These are phyloP conservation scores for Australoheros scitulus DNA, from an alignment of 2,113 vertebrate genomes.

Conservation along the genomic window DNA sequence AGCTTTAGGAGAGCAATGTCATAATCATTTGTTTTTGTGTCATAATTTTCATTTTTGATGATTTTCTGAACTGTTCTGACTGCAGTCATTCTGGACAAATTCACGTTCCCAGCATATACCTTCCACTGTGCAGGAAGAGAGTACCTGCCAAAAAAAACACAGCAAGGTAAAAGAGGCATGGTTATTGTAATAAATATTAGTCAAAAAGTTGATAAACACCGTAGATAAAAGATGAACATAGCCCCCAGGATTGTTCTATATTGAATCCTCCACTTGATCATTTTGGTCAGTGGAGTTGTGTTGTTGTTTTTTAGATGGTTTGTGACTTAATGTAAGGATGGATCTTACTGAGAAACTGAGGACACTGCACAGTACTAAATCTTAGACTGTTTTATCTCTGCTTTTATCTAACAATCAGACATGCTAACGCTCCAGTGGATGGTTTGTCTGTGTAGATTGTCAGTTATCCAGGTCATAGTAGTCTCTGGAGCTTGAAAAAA, in stretches of 20 bases:
- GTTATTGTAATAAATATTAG: neutral
- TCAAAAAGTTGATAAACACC: neutral
- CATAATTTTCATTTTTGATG: slow-evolving; percentile 60
- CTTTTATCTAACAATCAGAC: too few species aligned
- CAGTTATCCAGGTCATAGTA: too few species aligned
- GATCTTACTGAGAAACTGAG: neutral
- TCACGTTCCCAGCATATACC: slow-evolving; percentile 63
- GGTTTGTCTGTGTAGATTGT: too few species aligned
- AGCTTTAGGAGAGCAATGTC: slow-evolving; percentile 80
- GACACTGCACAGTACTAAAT: neutral
- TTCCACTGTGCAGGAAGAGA: slow-evolving; percentile 19
- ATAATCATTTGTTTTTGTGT: slow-evolving; percentile 31
- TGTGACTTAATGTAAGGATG: neutral
- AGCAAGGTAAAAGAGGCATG: neutral
- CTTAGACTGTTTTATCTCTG: neutral
- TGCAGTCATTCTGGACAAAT: fast-evolving
- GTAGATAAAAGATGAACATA: neutral
- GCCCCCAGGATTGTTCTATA: neutral
- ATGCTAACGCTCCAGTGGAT: too few species aligned
- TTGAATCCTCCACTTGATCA: neutral
- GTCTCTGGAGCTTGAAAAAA: too few species aligned
- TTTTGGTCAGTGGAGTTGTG: neutral
- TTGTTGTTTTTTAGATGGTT: neutral
- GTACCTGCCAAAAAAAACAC: slow-evolving; percentile 19
- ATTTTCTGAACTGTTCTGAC: slow-evolving; percentile 49